A percentile compares a stretch with the other conserved stretches of the same genome.
phyloP scores from a whole-genome alignment of 1,140 invertebrate genomes.

The Papilio xuthus region DNA sequence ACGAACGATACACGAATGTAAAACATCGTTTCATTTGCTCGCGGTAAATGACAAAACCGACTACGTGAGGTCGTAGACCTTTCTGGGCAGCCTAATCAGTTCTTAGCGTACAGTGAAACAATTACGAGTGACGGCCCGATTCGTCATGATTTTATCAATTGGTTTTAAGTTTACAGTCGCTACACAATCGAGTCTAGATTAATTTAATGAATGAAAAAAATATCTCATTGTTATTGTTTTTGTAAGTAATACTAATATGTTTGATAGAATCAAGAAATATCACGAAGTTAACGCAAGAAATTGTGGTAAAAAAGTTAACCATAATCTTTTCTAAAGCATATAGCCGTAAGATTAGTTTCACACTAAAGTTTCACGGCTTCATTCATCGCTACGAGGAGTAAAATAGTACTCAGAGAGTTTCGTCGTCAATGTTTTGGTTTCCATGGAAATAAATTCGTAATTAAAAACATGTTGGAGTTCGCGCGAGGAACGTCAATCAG shows the following conservation, averaged over 20 bases:
- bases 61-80: constrained; percentile 28
- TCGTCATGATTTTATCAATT: constrained; percentile 34
- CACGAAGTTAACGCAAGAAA: neutral
- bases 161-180: neutral
- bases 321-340: neutral
- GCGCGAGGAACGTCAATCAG: constrained; percentile 46
- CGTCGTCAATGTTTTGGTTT: constrained; percentile 36
- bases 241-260: no score
- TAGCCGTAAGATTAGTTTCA: neutral
- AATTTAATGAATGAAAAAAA: constrained; percentile 5
- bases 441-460: constrained; percentile 36
- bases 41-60: constrained; percentile 29
- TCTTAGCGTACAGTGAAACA: constrained; percentile 32
- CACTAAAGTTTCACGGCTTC: neutral
- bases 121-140: constrained; percentile 32
- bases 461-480: constrained; percentile 43
- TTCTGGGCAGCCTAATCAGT: constrained; percentile 19
- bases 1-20: constrained; percentile 28
- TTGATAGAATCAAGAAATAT: neutral
- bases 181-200: constrained; percentile 22
- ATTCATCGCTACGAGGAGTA: neutral
- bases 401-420: neutral
- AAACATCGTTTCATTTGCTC: constrained; percentile 8
- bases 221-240: no score
- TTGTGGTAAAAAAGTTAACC: neutral